Evolutionary conservation across 2,888 invertebrate species (phyloP).

Genomic region (Choreutis nemorana): DNA sequence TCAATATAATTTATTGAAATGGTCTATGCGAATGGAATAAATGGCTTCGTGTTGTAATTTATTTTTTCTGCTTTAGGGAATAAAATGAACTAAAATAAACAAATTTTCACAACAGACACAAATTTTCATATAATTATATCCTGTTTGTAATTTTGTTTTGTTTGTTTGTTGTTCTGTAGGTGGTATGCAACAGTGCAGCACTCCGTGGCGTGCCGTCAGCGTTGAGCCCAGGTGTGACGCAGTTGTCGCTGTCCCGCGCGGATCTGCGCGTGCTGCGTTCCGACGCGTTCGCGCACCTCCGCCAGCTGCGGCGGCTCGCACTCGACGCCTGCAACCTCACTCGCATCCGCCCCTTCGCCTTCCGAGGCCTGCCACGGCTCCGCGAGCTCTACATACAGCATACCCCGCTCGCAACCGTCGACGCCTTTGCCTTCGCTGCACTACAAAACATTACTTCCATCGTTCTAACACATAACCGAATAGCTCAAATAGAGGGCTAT

Average conservation of each 20-base stretch:
- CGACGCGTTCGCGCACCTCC: conserved; percentile 84
- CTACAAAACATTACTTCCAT: conserved; percentile 81
- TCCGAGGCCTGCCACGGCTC: conserved; percentile 81
- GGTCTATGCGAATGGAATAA: conserved; percentile 2
- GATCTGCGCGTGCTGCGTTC: conserved; percentile 82
- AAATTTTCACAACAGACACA: no score
- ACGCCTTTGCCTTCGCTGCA: conserved; percentile 85
- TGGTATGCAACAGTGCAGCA: conserved; percentile 87
- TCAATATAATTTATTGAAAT: conserved; percentile 10
- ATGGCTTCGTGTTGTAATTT: no score
- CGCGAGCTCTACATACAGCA: conserved; percentile 85
- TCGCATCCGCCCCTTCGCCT: conserved; percentile 83
- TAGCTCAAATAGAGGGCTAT: conserved; percentile 75
- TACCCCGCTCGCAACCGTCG: conserved; percentile 81
- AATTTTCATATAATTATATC: no score
- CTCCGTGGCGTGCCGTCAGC: conserved; percentile 81
- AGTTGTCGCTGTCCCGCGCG: conserved; percentile 86
- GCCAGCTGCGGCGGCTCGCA: conserved; percentile 81
- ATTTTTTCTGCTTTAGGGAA: no score
- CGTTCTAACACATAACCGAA: conserved; percentile 74
- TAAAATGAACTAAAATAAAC: no score
- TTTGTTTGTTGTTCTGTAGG: no score
- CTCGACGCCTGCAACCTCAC: conserved; percentile 89
- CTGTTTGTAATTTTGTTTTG: no score
- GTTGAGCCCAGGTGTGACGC: conserved; percentile 81